Evolutionary conservation across 1,140 invertebrate genomes (phyloP).

Genomic region (Cydia splendana): DNA sequence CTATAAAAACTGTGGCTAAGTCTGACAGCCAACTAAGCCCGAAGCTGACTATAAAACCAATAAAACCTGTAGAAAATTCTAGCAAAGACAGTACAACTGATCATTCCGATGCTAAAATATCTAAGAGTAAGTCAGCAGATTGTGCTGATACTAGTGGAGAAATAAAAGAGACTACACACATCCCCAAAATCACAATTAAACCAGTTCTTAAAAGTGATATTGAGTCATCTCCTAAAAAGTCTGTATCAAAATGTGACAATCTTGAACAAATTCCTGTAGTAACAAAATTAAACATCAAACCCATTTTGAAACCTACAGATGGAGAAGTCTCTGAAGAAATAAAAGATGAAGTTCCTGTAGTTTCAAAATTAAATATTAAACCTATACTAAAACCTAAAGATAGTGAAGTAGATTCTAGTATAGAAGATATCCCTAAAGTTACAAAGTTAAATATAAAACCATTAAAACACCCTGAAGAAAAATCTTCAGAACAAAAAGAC

Average conservation of each 20-base stretch:
- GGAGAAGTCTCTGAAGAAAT: conserved; percentile 55
- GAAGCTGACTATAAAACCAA: conserved; percentile 69
- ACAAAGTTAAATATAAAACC: conserved; percentile 76
- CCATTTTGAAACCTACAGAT: conserved; percentile 69
- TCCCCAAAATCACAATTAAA: conserved; percentile 78
- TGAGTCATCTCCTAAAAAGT: conserved; percentile 55
- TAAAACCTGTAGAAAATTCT: conserved; percentile 58
- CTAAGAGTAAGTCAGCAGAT: conserved; percentile 64
- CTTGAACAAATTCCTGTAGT: conserved; percentile 69
- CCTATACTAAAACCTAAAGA: conserved; percentile 73
- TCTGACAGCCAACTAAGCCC: conserved; percentile 67
- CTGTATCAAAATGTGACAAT: conserved; percentile 51
- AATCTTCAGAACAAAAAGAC: conserved; percentile 70
- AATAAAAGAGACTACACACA: conserved; percentile 56
- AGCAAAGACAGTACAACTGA: conserved; percentile 47
- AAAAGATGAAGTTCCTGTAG: conserved; percentile 73
- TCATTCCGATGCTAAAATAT: conserved; percentile 48
- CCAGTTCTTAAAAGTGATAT: conserved; percentile 59
- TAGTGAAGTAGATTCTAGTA: conserved; percentile 70
- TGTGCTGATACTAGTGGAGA: conserved; percentile 50
- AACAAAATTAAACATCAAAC: conserved; percentile 77
- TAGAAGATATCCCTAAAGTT: conserved; percentile 74
- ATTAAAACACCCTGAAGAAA: conserved; percentile 65
- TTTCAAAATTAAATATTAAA: conserved; percentile 77
- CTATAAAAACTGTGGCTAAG: conserved; percentile 72